Evolutionary conservation across 2,888 invertebrate genomes (phyloP), one percentile per base, ranked within the genome.

Genomic region (Fragum sueziense): DNA sequence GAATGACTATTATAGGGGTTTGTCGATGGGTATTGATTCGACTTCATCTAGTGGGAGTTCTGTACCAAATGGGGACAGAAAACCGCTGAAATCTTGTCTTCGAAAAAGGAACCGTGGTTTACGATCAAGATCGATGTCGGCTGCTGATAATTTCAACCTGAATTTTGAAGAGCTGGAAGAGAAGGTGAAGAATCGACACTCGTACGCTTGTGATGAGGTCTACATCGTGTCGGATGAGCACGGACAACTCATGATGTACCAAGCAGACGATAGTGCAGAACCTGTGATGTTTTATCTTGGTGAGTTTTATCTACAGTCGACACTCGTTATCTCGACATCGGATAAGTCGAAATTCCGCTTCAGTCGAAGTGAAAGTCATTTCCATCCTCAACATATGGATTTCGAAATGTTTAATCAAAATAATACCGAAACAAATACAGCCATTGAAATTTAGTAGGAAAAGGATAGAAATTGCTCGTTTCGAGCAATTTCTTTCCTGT

Each of bases 1-100:
- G 54, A 74, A 76, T 71, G 74, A 76, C 27, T 72, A 68, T 31
- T 82, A 79, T 70, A 76, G 78, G 0, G 84, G 84, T 22, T 52
- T 86, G 34, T 82, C 84, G 0, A 82, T 80, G 61, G 74, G 70
- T 25, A 34, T 76, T 9, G 87, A 87, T 71, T 86, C 87, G 17
- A 85, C 85, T 11, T 87, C 87, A 0, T 84, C 84, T 0, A 86
- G 82, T 65, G 84, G 85, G 11, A 86, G 87, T 70, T 80, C 82
- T n/a, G 80, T 83, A 25, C 85, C 85, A n/a, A 86, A 87, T 68
- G 70, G 80, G 25, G 86, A 86, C 70, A 82, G 88, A 54, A 90
- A 90, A 68, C 91, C 91, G 17, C 79, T 91, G n/a, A 91, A 91
- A 70, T 91, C 91, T n/a, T 91, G 91, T 77, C 80, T 90, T 70